Conservation (phyloP, 2,888 invertebrate genomes). For the Mesochorus sp. region DNA sequence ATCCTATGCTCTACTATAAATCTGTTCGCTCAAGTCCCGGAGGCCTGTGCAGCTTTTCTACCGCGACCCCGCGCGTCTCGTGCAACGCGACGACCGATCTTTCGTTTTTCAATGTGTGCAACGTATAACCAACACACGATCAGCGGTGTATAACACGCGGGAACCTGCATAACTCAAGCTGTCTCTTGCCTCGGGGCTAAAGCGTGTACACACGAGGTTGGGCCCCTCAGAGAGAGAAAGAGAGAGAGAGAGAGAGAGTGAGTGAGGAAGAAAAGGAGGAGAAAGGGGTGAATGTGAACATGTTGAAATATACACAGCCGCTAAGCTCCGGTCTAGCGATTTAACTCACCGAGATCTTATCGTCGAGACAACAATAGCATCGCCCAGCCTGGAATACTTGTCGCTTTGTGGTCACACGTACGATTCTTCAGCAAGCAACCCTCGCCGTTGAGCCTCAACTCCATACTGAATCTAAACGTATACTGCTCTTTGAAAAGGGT, state of each 20-base stretch:
- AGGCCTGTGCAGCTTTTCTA: slow-evolving; percentile 34
- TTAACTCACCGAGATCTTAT: slow-evolving; percentile 75
- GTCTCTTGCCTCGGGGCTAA: slow-evolving; percentile 64
- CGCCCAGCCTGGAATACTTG: slow-evolving; percentile 73
- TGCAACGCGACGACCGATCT: slow-evolving; percentile 24
- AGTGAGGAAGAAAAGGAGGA: background rate
- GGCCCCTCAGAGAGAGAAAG: slow-evolving; percentile 8
- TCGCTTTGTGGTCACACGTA: slow-evolving; percentile 64
- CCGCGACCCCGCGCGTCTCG: slow-evolving; percentile 7
- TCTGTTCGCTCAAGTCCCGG: slow-evolving; percentile 57
- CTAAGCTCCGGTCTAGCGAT: slow-evolving; percentile 61
- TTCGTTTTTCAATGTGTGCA: slow-evolving; percentile 50
- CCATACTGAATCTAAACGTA: slow-evolving; percentile 32
- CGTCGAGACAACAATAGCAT: slow-evolving; percentile 75
- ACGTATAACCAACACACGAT: slow-evolving; percentile 27
- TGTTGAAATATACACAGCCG: slow-evolving; percentile 29
- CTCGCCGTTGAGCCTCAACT: background rate
- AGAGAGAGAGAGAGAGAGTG: slow-evolving; percentile 2
- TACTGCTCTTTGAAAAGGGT: slow-evolving; percentile 1
- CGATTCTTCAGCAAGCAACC: slow-evolving; percentile 46
- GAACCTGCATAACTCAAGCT: slow-evolving; percentile 76
- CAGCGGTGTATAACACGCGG: slow-evolving; percentile 47
- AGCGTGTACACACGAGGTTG: slow-evolving; percentile 30
- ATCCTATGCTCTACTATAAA: slow-evolving; percentile 72
- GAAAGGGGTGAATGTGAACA: slow-evolving; percentile 19